A percentile compares a stretch with the other conserved stretches of the same genome.
These are phyloP conservation scores for Semotilus atromaculatus DNA, from an alignment of 2,797 vertebrate genomes.

Conservation along the genomic window DNA sequence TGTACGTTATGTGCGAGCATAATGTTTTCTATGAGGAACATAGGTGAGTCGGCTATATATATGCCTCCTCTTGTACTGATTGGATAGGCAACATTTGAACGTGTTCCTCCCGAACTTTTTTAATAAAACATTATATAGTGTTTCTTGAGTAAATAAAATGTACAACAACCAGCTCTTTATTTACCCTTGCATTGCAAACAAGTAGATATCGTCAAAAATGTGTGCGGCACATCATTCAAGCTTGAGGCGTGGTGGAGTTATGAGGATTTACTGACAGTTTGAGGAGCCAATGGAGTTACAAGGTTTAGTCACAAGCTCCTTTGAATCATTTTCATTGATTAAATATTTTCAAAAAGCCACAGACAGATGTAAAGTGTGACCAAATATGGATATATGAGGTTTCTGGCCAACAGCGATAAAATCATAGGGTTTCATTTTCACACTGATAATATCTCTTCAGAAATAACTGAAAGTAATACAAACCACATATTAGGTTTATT, in stretches of 20 bases:
- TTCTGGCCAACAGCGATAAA: background rate
- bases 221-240: background rate
- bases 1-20: no score
- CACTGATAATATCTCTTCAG: slow-evolving; percentile 5
- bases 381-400: background rate
- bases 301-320: background rate
- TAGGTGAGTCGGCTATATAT: no score
- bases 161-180: background rate
- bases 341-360: background rate
- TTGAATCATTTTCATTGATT: background rate
- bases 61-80: no score
- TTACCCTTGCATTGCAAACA: background rate
- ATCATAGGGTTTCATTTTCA: slow-evolving; percentile 25
- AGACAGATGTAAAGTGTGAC: background rate
- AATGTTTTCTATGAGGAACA: no score
- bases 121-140: no score
- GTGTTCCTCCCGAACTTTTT: no score
- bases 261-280: background rate
- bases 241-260: background rate
- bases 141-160: no score
- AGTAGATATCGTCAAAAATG: background rate
- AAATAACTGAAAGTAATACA: slow-evolving; percentile 13
- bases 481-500: background rate
- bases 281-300: background rate
- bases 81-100: no score